Conservation (phyloP, 2,888 invertebrate species). For the Philaethria dido region DNA sequence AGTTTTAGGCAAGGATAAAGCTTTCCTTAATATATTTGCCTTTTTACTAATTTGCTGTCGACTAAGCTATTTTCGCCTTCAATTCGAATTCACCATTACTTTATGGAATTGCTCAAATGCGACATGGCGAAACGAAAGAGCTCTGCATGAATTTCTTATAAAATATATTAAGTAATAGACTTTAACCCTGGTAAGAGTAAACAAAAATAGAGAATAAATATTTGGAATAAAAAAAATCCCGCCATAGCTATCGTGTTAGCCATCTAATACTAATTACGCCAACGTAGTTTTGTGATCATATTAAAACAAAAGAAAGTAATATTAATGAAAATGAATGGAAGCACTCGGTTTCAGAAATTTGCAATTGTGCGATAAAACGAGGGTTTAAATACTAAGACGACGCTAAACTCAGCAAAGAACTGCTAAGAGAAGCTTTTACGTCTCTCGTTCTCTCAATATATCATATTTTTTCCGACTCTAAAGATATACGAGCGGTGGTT, state of each 20-base stretch:
- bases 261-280: background rate
- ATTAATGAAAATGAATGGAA: conserved; percentile 6
- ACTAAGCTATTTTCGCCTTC: no score
- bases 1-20: no score
- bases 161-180: no score
- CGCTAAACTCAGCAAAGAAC: conserved; percentile 68
- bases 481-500: conserved; percentile 78
- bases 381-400: conserved; percentile 67
- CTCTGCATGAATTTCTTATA: no score
- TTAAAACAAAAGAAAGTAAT: background rate
- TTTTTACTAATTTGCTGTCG: no score
- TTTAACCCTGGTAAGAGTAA: no score
- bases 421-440: conserved; percentile 74
- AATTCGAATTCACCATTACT: no score
- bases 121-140: no score
- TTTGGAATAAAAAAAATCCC: background rate
- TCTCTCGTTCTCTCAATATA: conserved; percentile 80
- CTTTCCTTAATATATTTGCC: no score
- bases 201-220: background rate
- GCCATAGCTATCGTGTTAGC: background rate
- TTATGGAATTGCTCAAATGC: no score
- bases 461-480: conserved; percentile 78
- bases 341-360: background rate
- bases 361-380: conserved; percentile 54
- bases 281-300: background rate